Evolutionary conservation across 2,113 vertebrate species (phyloP).

Genomic region (rabbit (Oryctolagus cuniculus)): DNA sequence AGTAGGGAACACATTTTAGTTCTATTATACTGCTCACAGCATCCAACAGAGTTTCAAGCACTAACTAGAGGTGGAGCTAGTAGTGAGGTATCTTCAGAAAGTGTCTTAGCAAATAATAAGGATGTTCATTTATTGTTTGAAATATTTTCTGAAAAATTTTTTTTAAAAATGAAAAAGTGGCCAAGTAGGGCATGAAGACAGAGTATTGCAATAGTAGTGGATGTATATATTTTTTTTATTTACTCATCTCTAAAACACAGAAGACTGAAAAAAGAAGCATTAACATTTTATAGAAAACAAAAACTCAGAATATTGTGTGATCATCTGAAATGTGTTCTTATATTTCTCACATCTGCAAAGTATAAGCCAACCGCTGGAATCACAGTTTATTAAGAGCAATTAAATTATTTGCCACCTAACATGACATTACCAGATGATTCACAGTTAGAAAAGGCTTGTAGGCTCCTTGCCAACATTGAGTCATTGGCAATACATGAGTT

Average conservation of each 20-base stretch:
- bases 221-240: neutral
- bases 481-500: neutral
- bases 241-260: neutral
- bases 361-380: neutral
- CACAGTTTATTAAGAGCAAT: slow-evolving; percentile 27
- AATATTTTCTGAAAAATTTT: neutral
- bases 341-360: neutral
- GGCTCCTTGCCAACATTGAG: slow-evolving; percentile 14
- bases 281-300: neutral
- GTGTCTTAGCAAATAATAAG: neutral
- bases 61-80: neutral
- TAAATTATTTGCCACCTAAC: slow-evolving; percentile 49
- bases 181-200: neutral
- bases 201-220: neutral
- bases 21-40: neutral
- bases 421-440: slow-evolving; percentile 5
- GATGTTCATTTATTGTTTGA: neutral
- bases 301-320: neutral
- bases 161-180: neutral
- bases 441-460: neutral
- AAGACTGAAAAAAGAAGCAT: neutral
- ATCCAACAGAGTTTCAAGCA: neutral
- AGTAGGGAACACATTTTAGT: slow-evolving; percentile 5
- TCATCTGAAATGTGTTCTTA: neutral
- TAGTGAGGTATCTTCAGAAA: neutral